Evolutionary conservation across 2,113 vertebrate genomes (phyloP), one percentile per base, ranked within the genome.

Genomic region (Steatornis caripensis): DNA sequence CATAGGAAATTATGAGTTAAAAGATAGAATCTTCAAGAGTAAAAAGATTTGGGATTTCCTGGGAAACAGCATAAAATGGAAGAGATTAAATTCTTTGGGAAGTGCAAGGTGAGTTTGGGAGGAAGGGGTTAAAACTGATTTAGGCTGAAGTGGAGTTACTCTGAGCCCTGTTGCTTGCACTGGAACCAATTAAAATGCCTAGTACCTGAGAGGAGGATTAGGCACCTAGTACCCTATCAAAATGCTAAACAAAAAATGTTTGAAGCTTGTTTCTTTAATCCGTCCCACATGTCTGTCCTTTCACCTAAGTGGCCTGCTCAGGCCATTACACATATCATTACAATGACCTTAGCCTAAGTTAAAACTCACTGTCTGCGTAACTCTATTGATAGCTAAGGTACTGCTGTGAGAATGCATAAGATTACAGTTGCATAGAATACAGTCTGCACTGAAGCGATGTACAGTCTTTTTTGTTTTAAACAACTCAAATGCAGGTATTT

Each of bases 151-250:
- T 24, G 49, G 37, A 9, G 27, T 34, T 62, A 43, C 29, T 60
- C 54, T 69, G 23, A 93, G 51, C 49, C 58, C 64, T 27, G 46
- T 10, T 32, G n/a, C 46, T 46, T 76, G 48, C 58, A 61, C 58
- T 89, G 77, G 54, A 89, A 87, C 24, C 81, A 77, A 54, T 46
- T 55, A 70, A 79, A 91, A 77, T 22, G 30, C 46, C 48, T 32
- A 2, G 1, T 23, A 46, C 0, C 5, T 23, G 18, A 84, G 5
- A 36, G 32, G 0, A 77, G 58, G 51, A 82, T n/a, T n/a, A 69
- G 39, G 29, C 45, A 88, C 0, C 0, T 5, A 86, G 45, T 45
- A 84, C 34, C 39, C 57, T 39, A 57, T 11, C 43, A n/a, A 75
- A 87, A 12, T 16, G 49, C 65, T 77, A 74, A 74, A 69, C 1